Evolutionary conservation across 1,140 invertebrate genomes (phyloP).

Genomic region (Chrysoperla carnea): DNA sequence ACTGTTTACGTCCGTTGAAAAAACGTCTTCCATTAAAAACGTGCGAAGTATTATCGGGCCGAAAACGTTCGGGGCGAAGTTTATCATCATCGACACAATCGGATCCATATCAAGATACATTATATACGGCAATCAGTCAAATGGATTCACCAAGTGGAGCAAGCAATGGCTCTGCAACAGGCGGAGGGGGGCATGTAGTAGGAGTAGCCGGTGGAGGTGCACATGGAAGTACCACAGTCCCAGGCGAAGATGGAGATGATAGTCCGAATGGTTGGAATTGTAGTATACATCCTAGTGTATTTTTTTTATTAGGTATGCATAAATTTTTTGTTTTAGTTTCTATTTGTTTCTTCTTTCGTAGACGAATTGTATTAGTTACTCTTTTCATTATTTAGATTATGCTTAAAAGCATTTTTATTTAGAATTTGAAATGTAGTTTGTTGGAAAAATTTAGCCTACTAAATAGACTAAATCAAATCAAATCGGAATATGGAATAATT

Average conservation of each 20-base stretch:
- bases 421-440: no score
- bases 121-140: background rate
- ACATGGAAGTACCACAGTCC: constrained; percentile 1
- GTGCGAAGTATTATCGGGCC: background rate
- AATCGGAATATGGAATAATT: no score
- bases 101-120: background rate
- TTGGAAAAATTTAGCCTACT: no score
- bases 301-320: constrained; percentile 13
- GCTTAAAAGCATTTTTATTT: no score
- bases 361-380: no score
- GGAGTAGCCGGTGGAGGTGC: background rate
- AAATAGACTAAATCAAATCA: no score
- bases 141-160: background rate
- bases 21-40: background rate
- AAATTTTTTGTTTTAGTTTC: background rate
- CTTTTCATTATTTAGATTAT: no score
- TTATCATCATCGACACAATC: background rate
- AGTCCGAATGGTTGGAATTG: constrained; percentile 20
- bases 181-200: constrained; percentile 1
- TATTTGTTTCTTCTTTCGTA: no score
- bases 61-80: background rate
- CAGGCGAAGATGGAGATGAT: constrained; percentile 22
- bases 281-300: constrained; percentile 18
- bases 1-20: background rate
- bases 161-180: constrained; percentile 11